Conservation (phyloP, 2,113 vertebrate genomes). For the Bos javanicus region DNA sequence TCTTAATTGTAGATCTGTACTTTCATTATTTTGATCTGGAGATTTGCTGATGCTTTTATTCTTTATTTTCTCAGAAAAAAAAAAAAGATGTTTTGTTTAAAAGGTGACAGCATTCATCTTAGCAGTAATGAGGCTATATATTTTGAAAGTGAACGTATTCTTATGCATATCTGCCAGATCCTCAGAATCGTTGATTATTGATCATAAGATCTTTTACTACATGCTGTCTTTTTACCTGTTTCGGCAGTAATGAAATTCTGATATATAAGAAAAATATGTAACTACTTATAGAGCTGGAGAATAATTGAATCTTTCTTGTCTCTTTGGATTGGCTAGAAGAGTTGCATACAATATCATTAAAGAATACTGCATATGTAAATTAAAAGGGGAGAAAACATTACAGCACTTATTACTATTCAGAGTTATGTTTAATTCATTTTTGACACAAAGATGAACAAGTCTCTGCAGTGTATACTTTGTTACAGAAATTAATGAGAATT, state of each 20-base stretch:
- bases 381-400: slow-evolving; percentile 64
- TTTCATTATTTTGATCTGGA: slow-evolving; percentile 34
- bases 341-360: slow-evolving; percentile 67
- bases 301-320: slow-evolving; percentile 69
- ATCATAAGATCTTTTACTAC: slow-evolving; percentile 64
- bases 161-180: slow-evolving; percentile 43
- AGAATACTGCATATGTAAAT: slow-evolving; percentile 63
- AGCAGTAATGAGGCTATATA: slow-evolving; percentile 56
- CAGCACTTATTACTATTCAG: slow-evolving; percentile 59
- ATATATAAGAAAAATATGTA: slow-evolving; percentile 53
- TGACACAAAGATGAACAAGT: slow-evolving; percentile 62
- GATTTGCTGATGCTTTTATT: slow-evolving; percentile 22
- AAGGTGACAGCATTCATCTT: slow-evolving; percentile 42
- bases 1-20: slow-evolving; percentile 3
- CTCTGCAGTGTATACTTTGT: slow-evolving; percentile 37
- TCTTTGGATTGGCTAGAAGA: slow-evolving; percentile 57
- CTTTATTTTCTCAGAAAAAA: slow-evolving; percentile 19
- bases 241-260: slow-evolving; percentile 66
- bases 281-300: slow-evolving; percentile 47
- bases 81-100: slow-evolving; percentile 31
- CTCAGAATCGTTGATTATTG: slow-evolving; percentile 57
- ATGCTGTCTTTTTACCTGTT: slow-evolving; percentile 52
- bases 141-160: slow-evolving; percentile 52
- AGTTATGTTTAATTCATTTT: slow-evolving; percentile 74
- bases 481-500: slow-evolving; percentile 67